Percentiles rank a stretch among this genome's conserved stretches.
Conservation (phyloP, 1,140 invertebrate species). For the Anthonomus grandis region DNA sequence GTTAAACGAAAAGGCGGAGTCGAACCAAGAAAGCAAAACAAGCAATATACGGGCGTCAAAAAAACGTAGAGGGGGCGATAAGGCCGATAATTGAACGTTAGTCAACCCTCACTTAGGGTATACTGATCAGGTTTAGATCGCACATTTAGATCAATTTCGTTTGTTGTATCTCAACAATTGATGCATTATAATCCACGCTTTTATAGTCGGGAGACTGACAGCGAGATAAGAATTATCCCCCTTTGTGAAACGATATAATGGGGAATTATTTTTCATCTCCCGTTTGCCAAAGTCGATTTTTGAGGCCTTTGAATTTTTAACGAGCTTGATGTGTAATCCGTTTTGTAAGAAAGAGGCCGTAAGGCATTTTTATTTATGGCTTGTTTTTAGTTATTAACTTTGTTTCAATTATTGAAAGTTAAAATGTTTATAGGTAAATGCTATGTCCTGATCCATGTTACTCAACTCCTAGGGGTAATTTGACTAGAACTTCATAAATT, state of each 20-base stretch:
- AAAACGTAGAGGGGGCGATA: conserved; percentile 42
- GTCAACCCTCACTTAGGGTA: conserved; percentile 35
- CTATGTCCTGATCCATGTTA: too few relatives aligned
- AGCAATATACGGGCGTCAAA: conserved; percentile 42
- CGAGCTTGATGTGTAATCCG: too few relatives aligned
- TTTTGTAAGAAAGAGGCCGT: too few relatives aligned
- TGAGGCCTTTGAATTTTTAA: conserved; percentile 13
- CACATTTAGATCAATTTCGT: conserved; percentile 49
- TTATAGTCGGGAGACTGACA: conserved; percentile 40
- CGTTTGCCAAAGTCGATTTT: conserved; percentile 16
- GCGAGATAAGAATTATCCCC: conserved; percentile 39
- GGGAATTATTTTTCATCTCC: conserved; percentile 31
- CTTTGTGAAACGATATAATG: conserved; percentile 35
- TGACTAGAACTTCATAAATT: too few relatives aligned
- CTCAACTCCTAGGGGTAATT: too few relatives aligned
- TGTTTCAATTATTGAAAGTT: too few relatives aligned
- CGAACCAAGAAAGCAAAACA: neutral
- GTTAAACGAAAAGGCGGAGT: conserved; percentile 42
- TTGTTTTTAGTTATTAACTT: too few relatives aligned
- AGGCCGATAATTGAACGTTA: conserved; percentile 44
- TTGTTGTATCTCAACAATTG: conserved; percentile 48
- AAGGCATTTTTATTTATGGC: too few relatives aligned
- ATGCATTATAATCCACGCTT: conserved; percentile 44
- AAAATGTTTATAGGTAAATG: too few relatives aligned
- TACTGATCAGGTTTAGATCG: conserved; percentile 45